These are phyloP conservation scores for Drosophila pallidifrons DNA, from an alignment of 1,140 invertebrate species.

Conservation along the genomic window DNA sequence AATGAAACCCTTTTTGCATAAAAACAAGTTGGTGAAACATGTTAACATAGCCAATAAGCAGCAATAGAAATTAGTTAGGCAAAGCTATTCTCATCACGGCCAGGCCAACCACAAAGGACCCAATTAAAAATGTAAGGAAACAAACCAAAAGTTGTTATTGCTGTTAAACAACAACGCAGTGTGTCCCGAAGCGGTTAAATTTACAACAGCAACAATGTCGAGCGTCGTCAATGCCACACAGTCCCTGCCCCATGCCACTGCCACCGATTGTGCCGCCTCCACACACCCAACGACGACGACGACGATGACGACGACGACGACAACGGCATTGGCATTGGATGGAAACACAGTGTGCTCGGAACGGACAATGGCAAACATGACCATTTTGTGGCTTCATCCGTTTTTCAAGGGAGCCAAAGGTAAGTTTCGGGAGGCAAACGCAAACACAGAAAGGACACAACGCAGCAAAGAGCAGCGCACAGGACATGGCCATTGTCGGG, in stretches of 20 bases:
- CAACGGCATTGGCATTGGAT: conserved; percentile 19
- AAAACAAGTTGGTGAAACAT: conserved; percentile 82
- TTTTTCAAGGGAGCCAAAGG: conserved; percentile 48
- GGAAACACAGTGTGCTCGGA: conserved; percentile 37
- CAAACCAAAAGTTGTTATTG: conserved; percentile 83
- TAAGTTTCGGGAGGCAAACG: conserved; percentile 52
- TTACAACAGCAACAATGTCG: conserved; percentile 74
- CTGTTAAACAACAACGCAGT: conserved; percentile 81
- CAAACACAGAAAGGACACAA: conserved; percentile 70
- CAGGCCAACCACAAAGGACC: conserved; percentile 76
- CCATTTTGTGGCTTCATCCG: conserved; percentile 75
- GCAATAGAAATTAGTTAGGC: conserved; percentile 83
- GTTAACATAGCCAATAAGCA: conserved; percentile 83
- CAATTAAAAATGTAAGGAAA: conserved; percentile 84
- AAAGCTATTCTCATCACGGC: conserved; percentile 79
- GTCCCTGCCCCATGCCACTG: neutral
- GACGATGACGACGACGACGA: conserved; percentile 5
- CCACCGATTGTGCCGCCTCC: conserved; percentile 31
- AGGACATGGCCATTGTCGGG: conserved; percentile 31
- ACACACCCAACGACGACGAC: neutral
- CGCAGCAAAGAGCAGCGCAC: conserved; percentile 33
- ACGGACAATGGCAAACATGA: conserved; percentile 65
- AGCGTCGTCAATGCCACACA: neutral
- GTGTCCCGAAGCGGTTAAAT: conserved; percentile 83
- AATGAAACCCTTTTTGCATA: conserved; percentile 69